phyloP scores from a whole-genome alignment of 2,888 invertebrate genomes.

The Rapana venosa region DNA sequence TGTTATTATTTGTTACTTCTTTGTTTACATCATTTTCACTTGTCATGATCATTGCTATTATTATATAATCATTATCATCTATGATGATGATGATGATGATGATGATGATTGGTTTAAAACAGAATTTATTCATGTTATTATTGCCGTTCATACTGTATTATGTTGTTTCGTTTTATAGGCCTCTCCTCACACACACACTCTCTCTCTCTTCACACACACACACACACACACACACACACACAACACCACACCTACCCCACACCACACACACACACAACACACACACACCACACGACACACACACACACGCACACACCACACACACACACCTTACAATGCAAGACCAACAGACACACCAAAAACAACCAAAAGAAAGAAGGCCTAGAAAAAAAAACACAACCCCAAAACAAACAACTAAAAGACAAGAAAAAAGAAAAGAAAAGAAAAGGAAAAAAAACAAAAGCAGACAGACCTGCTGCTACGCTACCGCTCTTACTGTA shows the following conservation, averaged over 20 bases:
- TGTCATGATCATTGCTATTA: too few relatives aligned
- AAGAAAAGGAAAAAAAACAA: neutral
- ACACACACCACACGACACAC: neutral
- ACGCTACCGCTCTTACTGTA: too few relatives aligned
- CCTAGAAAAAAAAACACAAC: neutral
- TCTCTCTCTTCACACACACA: neutral
- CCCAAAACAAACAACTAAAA: neutral
- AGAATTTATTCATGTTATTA: too few relatives aligned
- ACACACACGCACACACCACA: neutral
- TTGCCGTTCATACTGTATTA: too few relatives aligned
- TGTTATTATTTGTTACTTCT: too few relatives aligned
- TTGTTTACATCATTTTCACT: too few relatives aligned
- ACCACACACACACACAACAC: neutral
- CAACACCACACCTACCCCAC: too few relatives aligned
- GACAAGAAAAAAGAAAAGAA: neutral
- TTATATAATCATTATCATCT: too few relatives aligned
- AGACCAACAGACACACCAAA: neutral
- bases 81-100: too few relatives aligned
- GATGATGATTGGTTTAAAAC: too few relatives aligned
- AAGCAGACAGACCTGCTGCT: neutral
- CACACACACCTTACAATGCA: neutral
- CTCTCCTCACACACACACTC: too few relatives aligned
- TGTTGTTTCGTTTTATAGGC: too few relatives aligned
- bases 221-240: constrained; percentile 1
- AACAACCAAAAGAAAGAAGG: neutral